Evolutionary conservation across 1,140 invertebrate genomes (phyloP).

Genomic region (Oreohelix idahoensis): DNA sequence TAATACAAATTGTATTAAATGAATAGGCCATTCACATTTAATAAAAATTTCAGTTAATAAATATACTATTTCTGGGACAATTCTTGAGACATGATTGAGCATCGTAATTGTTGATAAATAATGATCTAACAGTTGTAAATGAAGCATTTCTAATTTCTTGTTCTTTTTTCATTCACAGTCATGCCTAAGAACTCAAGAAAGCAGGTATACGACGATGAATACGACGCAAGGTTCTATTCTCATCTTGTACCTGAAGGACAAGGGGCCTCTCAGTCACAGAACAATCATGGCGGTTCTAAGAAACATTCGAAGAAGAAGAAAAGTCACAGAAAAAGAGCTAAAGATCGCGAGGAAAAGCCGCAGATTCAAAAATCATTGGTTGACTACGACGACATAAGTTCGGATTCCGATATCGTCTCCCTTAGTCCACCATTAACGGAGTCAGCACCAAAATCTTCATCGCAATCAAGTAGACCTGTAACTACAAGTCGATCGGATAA

Average conservation of each 20-base stretch:
- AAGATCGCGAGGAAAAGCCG: slow-evolving; percentile 56
- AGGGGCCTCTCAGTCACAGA: slow-evolving; percentile 29
- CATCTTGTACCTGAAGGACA: slow-evolving; percentile 55
- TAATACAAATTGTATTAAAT: not conserved
- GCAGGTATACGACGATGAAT: slow-evolving; percentile 54
- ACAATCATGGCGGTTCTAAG: slow-evolving; percentile 28
- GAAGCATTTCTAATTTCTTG: too few relatives aligned
- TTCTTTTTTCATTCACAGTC: slow-evolving; percentile 1
- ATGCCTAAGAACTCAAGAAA: slow-evolving; percentile 32
- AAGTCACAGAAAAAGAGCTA: slow-evolving; percentile 51
- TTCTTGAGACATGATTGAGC: too few relatives aligned
- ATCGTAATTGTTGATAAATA: too few relatives aligned
- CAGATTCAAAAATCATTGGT: slow-evolving; percentile 58
- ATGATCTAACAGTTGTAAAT: too few relatives aligned
- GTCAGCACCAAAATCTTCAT: not conserved
- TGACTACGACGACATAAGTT: slow-evolving; percentile 70
- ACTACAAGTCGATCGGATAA: slow-evolving; percentile 23
- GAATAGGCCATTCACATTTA: too few relatives aligned
- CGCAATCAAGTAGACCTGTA: not conserved
- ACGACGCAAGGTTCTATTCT: slow-evolving; percentile 64
- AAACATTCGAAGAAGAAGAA: slow-evolving; percentile 51
- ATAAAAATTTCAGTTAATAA: too few relatives aligned
- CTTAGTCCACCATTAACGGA: not conserved
- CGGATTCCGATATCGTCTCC: slow-evolving; percentile 46
- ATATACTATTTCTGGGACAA: too few relatives aligned